Evolutionary conservation across 2,113 vertebrate species (phyloP).

Genomic region (Parotia lawesii): DNA sequence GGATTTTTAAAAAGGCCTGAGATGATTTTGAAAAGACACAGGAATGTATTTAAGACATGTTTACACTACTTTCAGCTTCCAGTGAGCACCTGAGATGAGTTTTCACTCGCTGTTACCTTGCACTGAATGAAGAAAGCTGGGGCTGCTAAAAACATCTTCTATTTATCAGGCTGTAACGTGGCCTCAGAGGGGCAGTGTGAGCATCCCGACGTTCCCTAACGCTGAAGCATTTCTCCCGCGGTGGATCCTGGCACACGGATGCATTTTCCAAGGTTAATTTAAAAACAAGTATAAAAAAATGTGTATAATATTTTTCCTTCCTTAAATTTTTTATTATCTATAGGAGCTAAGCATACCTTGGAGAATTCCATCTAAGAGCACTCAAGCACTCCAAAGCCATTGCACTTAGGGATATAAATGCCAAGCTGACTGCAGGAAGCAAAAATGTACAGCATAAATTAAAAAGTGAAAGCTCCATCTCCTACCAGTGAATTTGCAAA

Average conservation of each 20-base stretch:
- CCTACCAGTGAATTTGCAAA: neutral
- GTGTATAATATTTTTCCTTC: neutral
- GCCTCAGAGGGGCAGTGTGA: conserved; percentile 35
- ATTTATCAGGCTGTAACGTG: fast-evolving
- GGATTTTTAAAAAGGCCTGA: neutral
- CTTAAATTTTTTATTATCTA: neutral
- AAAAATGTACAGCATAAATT: neutral
- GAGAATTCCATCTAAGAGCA: neutral
- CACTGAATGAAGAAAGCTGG: neutral
- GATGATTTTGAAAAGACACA: neutral
- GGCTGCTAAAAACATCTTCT: neutral
- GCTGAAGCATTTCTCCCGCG: fast-evolving
- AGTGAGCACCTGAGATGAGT: too few species aligned
- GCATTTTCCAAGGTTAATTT: neutral
- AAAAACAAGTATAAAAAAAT: neutral
- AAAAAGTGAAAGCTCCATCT: neutral
- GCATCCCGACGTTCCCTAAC: neutral
- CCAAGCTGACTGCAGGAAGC: neutral
- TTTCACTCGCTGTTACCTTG: neutral
- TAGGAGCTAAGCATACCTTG: neutral
- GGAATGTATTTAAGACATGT: too few species aligned
- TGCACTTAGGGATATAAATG: neutral
- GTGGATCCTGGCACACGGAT: neutral
- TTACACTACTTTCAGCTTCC: neutral
- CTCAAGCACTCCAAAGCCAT: neutral